A percentile compares a stretch with the other conserved stretches of the same genome.
Conservation (phyloP, 2,888 invertebrate genomes). For the Conistra vaccinii region DNA sequence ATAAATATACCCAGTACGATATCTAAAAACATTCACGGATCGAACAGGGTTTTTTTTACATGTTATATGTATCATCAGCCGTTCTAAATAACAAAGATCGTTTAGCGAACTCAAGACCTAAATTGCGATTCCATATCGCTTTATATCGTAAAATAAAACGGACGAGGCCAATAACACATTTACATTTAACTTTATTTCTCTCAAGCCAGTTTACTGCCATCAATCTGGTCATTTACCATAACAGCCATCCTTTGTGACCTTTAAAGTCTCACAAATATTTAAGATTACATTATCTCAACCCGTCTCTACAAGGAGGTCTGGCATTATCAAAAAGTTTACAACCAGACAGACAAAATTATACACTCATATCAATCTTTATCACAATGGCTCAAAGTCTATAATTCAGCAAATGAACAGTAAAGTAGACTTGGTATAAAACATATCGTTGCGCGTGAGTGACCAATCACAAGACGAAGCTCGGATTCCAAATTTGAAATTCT, state of each 20-base stretch:
- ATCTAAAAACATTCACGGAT: no score
- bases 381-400: constrained; percentile 42
- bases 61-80: not conserved
- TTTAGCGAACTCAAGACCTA: constrained; percentile 24
- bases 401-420: constrained; percentile 22
- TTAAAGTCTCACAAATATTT: constrained; percentile 77
- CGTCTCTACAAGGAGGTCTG: constrained; percentile 75
- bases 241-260: constrained; percentile 69
- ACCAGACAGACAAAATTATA: constrained; percentile 40
- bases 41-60: no score
- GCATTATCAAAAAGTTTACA: constrained; percentile 72
- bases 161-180: constrained; percentile 34
- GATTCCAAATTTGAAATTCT: constrained; percentile 81
- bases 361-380: constrained; percentile 45
- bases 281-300: constrained; percentile 80
- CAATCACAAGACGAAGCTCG: constrained; percentile 76
- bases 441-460: constrained; percentile 76
- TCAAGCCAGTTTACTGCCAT: constrained; percentile 51
- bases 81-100: constrained; percentile 14
- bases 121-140: constrained; percentile 29
- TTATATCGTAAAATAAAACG: constrained; percentile 45
- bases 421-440: constrained; percentile 63
- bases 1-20: no score
- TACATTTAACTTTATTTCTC: constrained; percentile 46
- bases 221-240: constrained; percentile 62